Percentiles rank a stretch among this genome's conserved stretches.
Conservation (phyloP, 2,888 invertebrate species). For the Dioctria rufipes region DNA sequence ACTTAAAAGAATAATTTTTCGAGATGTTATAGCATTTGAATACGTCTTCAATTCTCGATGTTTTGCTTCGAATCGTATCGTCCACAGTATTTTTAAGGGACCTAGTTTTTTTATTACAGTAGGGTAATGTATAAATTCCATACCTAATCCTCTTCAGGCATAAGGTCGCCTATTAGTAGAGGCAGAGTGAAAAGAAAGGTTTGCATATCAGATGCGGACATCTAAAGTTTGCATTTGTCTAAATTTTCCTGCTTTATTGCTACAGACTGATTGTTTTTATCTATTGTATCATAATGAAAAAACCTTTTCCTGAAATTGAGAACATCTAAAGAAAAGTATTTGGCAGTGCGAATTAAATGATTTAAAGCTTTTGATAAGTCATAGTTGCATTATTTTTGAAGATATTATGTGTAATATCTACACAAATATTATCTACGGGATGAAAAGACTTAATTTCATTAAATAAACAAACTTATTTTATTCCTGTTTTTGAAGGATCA, state of each 20-base stretch:
- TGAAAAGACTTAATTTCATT: not conserved
- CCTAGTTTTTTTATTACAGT: constrained; percentile 55
- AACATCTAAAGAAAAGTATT: constrained; percentile 45
- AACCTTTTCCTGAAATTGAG: not conserved
- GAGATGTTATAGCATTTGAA: constrained; percentile 52
- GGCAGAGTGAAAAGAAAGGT: too few species aligned
- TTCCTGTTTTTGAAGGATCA: constrained; percentile 2
- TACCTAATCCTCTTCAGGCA: constrained; percentile 45
- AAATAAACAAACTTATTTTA: not conserved
- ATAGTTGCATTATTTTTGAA: too few species aligned
- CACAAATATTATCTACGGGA: constrained; percentile 46
- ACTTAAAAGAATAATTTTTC: constrained; percentile 56
- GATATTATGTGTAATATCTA: constrained; percentile 59
- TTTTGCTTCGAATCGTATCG: constrained; percentile 57
- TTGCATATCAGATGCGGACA: too few species aligned
- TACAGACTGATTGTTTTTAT: constrained; percentile 25
- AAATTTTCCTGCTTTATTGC: constrained; percentile 47
- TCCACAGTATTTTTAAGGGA: constrained; percentile 55
- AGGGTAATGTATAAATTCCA: constrained; percentile 57
- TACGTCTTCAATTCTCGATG: constrained; percentile 53
- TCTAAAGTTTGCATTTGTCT: not conserved
- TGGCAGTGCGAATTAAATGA: constrained; percentile 54
- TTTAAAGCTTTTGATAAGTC: constrained; percentile 50
- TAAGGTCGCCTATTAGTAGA: too few species aligned
- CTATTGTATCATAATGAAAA: constrained; percentile 3